Base-by-base conservation (phyloP, 2,797 vertebrate genomes). In the Sitta carolinensis region DNA sequence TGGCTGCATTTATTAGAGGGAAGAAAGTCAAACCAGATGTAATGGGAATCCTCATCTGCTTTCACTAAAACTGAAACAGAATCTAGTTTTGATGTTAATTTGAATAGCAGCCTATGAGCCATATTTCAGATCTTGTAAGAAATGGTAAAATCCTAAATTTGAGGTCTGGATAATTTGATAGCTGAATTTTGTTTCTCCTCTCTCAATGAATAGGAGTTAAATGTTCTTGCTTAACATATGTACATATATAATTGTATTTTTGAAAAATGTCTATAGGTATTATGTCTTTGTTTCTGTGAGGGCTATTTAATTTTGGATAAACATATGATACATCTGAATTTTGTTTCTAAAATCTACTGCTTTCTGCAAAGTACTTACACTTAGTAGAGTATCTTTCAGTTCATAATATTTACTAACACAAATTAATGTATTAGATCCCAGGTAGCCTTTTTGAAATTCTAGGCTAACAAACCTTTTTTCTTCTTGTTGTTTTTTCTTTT, bases 11-110 rank as follows among this genome's bases (percentile, higher is more conserved):
- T 96, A 84, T 92, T 86, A 78, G 66, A 88, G 20, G 26, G 50
- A 89, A 90, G 73, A 90, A 94, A 96, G 91, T 95, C 77, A 78
- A 94, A 94, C 73, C 94, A 95, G 86, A 95, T 96, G 94, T 75
- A 88, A 93, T 86, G 73, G 78, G 54, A 92, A 93, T 89, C 80
- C 45, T 94, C 94, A 93, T 94, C 95, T 94, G 94, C 84, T 95
- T 95, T 70, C 69, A 90, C 69, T 96, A 95, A 93, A 95, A 88
- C 18, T 72, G 89, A 90, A 96, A 95, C 9, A 84, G 69, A 81
- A 81, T 75, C 89, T 86, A 84, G 66, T 90, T 94, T 77, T 90
- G 58, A 93, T 86, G 86, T 86, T 81, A 90, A 88, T 84, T 89
- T 75, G 54, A 95, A 90, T 52, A 93, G 66, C 54, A 86, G 87